Conservation (phyloP, 2,797 vertebrate species). For the Microcaecilia unicolor region DNA sequence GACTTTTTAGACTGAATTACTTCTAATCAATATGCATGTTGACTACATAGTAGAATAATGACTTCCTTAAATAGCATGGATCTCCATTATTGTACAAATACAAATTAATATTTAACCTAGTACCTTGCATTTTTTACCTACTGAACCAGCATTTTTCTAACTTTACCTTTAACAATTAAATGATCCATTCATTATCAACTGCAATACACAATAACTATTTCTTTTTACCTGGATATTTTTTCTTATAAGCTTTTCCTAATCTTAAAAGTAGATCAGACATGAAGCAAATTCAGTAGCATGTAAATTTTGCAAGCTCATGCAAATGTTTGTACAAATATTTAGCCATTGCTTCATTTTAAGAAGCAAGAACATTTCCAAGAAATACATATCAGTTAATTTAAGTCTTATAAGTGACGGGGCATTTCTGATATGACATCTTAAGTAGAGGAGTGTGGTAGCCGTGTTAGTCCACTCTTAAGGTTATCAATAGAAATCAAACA, state of each 20-base stretch:
- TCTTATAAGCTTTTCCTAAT: conserved; percentile 13
- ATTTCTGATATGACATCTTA: too few species aligned
- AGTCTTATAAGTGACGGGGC: too few species aligned
- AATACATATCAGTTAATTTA: too few species aligned
- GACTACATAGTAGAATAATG: conserved; percentile 45
- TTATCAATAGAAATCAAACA: too few species aligned
- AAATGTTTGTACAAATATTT: neutral
- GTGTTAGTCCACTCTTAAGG: too few species aligned
- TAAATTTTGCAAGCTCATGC: neutral
- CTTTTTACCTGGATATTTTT: too few species aligned
- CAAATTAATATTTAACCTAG: conserved; percentile 62
- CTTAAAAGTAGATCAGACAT: conserved; percentile 5
- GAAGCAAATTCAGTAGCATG: conserved; percentile 1
- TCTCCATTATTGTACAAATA: conserved; percentile 44
- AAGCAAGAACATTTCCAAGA: too few species aligned
- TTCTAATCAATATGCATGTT: conserved; percentile 55
- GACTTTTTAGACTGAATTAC: conserved; percentile 51
- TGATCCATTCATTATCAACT: conserved; percentile 7
- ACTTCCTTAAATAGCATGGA: conserved; percentile 49
- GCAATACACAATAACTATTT: neutral
- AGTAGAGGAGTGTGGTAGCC: too few species aligned
- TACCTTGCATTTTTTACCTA: conserved; percentile 9
- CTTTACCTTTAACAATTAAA: conserved; percentile 29
- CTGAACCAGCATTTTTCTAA: conserved; percentile 28
- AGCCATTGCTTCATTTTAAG: neutral